Base-by-base conservation (phyloP, 2,888 invertebrate genomes). In the Melanostoma scalare region DNA sequence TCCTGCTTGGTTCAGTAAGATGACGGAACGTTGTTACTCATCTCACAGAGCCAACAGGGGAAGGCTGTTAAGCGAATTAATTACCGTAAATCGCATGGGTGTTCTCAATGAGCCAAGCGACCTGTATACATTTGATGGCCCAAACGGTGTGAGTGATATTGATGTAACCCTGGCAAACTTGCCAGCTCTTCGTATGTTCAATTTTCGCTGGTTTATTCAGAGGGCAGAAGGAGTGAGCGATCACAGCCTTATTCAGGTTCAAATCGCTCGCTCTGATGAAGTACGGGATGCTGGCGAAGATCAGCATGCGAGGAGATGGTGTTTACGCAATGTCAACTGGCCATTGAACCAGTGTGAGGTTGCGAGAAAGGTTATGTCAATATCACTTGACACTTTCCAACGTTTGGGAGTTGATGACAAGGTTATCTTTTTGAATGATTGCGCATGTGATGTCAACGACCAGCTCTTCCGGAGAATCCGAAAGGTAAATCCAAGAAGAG, bases 1-100 rank as follows among this genome's bases (percentile, higher is more conserved):
- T 20, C 68, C 74, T 40, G 56, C 74, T 69, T 79, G 77, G 76
- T 68, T 69, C 65, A 77, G 77, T 35, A 63, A 85, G 20, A 10
- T 53, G 3, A 6, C 72, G 3, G 10, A 33, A 33, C 9, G 10
- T n/a, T 1, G 58, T 3, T 50, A 8, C 50, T 2, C 8, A 4
- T 50, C 50, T 50, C 31, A 31, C 50, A 50, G 50, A 31, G 33
- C 31, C 10, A 33, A 30, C 44, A 4, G 38, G 44, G 6, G 6
- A 20, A 42, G 53, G 48, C 44, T 44, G 73, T 52, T 80, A 6
- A 10, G 52, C 40, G 77, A 73, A 40, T 74, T 79, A 42, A 44
- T 63, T 3, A 30, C 30, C 2, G 63, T 6, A 1, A 46, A 65
- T 9, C 10, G 63, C 30, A 60, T 58, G 36, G 55, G 46, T 4